Conservation (phyloP, 2,888 invertebrate genomes). For the Drosophila pseudotalamancana region DNA sequence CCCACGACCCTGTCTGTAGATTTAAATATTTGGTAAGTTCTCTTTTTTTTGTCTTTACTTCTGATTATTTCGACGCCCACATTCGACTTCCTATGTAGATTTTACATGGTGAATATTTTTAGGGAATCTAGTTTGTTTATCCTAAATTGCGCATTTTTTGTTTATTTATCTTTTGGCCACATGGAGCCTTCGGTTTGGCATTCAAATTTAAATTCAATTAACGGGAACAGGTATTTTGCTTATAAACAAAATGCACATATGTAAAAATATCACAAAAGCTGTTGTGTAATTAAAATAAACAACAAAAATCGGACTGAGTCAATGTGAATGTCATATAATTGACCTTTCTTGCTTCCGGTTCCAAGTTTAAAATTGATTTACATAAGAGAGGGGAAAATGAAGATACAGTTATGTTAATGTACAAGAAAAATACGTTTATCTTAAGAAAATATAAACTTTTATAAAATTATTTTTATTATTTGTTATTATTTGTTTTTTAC, state of each 20-base stretch:
- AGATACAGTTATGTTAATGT: no score
- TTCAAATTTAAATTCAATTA: slow-evolving; percentile 30
- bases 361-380: no score
- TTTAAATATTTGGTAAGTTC: no score
- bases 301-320: background rate
- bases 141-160: slow-evolving; percentile 18
- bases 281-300: background rate
- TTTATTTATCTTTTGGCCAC: slow-evolving; percentile 53
- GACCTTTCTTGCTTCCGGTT: no score
- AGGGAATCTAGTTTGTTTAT: slow-evolving; percentile 18
- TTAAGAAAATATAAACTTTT: no score
- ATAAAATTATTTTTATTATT: no score
- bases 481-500: no score
- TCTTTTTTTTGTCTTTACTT: background rate
- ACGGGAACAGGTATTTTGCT: slow-evolving; percentile 18
- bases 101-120: slow-evolving; percentile 24
- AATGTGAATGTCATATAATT: background rate
- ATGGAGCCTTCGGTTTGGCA: slow-evolving; percentile 5
- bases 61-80: slow-evolving; percentile 14
- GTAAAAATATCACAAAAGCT: slow-evolving; percentile 3
- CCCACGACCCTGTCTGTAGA: background rate
- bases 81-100: background rate
- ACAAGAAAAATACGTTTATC: no score
- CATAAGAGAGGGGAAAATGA: no score
- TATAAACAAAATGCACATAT: slow-evolving; percentile 5